Base-by-base conservation (phyloP, 2,113 vertebrate genomes). In the Myotis brandtii region DNA sequence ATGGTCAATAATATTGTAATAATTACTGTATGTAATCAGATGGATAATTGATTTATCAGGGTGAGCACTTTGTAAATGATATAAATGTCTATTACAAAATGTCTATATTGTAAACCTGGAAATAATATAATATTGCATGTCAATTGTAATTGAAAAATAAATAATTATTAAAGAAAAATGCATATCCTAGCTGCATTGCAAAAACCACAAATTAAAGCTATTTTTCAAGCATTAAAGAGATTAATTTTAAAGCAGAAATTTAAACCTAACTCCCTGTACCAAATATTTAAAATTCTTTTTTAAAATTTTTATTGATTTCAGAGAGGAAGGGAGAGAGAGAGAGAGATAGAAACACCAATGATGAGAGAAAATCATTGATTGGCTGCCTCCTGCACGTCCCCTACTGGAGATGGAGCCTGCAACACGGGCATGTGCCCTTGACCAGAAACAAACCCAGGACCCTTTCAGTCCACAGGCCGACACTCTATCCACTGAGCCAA, bases 221-320 rank as follows among this genome's bases (percentile, higher is more conserved):
- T 90, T 84, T 91, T 70, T 89, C 46, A 93, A 46, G 92, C 56
- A 92, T 70, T 86, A 80, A 80, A 77, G 76, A 95, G 59, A 67
- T 87, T 86, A 96, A 92, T 84, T 85, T 91, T 77, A 89, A 94
- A 96, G 69, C 59, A 66, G 48, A 75, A 88, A 14, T 72, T 96
- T 85, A 95, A 97, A 82, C 90, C 69, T 62, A 91, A 92, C 32
- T 40, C 40, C 73, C 20, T 50, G 5, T 83, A 52, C 48, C 82
- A 91, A 93, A 62, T 80, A 87, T 62, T 92, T 95, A 84, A 59
- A 92, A 66, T 83, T 88, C 76, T 8, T 56, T 50, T 46, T 46
- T 46, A 2, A 2, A 46, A 46, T 56, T 56, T 21, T 56, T 59
- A 23, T 59, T 59, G 21, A 59, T 25, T 59, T 59, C 21, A 59